phyloP scores from a whole-genome alignment of 2,113 vertebrate species.

The Rafetus swinhoei region DNA sequence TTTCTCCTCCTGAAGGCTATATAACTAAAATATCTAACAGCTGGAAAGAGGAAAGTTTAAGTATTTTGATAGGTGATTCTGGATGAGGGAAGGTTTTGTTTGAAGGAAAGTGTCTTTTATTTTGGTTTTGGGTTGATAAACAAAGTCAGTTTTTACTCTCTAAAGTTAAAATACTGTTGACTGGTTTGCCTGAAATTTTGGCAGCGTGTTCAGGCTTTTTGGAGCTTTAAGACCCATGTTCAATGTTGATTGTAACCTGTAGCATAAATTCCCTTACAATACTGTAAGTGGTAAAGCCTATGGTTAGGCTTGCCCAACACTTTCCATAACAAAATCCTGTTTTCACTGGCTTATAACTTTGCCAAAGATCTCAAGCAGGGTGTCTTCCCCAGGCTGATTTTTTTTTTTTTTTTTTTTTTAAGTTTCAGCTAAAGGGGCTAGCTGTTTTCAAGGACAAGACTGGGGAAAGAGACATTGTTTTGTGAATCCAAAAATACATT shows the following conservation, averaged over 20 bases:
- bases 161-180: neutral
- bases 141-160: neutral
- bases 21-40: neutral
- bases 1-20: neutral
- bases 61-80: neutral
- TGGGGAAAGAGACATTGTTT: conserved; percentile 56
- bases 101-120: fast-evolving
- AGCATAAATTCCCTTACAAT: neutral
- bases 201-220: neutral
- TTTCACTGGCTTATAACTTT: conserved; percentile 41
- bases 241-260: neutral
- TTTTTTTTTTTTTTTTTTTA: conserved; percentile 70
- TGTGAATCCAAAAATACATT: conserved; percentile 41
- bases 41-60: neutral
- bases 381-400: neutral
- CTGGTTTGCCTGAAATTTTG: neutral
- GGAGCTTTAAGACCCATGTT: neutral
- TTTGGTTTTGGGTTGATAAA: neutral
- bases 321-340: conserved; percentile 34
- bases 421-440: conserved; percentile 64
- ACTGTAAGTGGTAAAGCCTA: neutral
- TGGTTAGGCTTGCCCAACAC: conserved; percentile 30
- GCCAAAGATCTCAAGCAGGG: conserved; percentile 24
- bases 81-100: neutral
- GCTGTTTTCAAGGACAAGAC: conserved; percentile 67